Evolutionary conservation across 2,113 vertebrate species (phyloP), one percentile per base, ranked within the genome.

Genomic region (Grammomys dolichurus): DNA sequence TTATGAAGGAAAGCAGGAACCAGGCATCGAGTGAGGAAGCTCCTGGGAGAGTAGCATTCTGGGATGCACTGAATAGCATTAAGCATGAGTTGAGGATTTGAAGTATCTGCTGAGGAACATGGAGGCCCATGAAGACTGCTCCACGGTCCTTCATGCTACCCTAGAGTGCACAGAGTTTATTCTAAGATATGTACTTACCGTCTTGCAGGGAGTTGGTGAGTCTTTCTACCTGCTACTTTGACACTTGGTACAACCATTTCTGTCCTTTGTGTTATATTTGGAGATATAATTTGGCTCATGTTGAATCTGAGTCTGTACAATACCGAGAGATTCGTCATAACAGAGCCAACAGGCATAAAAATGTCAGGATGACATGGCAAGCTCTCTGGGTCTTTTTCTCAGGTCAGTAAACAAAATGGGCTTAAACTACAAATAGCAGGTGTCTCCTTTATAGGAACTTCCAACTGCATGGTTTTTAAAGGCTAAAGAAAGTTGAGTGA

Each of bases 321-420:
- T 95, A 58, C 65, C 81, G 86, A 77, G 48, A 85, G 26, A 70
- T 84, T 73, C 95, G 1, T 95, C 87, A 54, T 90, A 85, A 95
- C 46, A 24, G 65, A 94, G 51, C 43, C 73, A 76, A 72, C 48
- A 40, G 69, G 65, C 73, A 12, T 48, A 58, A 84, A 56, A 63
- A 43, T 48, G 87, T 67, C 26, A 58, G 87, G 63, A 19, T 84
- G 87, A 88, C 3, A 31, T 73, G 20, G 9, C 36, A 91, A 88
- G 36, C 33, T 77, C 94, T 90, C 33, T 69, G 65, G 22, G 20
- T n/a, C 51, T 76, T 54, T 31, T 33, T 81, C 56, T 88, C 5
- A 19, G 26, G 26, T 91, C 36, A 88, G 13, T 92, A 95, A 95
- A 86, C 54, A 94, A 94, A 95, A 91, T 96, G 36, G 54, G 4